phyloP scores from a whole-genome alignment of 64 coral and sea anemone genomes.

The Actinia tenebrosa region DNA sequence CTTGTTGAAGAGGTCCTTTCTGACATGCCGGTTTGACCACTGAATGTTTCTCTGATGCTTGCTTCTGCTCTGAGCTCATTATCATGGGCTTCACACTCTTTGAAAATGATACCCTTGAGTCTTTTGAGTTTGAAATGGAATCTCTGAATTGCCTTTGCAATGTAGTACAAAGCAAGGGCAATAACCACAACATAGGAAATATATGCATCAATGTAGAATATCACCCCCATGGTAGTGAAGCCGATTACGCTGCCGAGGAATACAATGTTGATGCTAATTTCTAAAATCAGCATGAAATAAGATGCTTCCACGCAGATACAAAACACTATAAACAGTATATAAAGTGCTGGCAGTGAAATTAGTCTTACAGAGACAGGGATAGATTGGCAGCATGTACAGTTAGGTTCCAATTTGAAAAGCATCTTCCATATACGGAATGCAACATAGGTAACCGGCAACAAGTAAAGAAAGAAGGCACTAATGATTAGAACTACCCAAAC shows the following conservation, averaged over 20 bases:
- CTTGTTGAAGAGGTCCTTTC: constrained; percentile 43
- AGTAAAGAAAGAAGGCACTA: constrained; percentile 68
- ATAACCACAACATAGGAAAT: constrained; percentile 67
- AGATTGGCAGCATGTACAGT: constrained; percentile 58
- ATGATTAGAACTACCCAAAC: constrained; percentile 63
- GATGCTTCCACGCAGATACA: constrained; percentile 84
- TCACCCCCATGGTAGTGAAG: constrained; percentile 68
- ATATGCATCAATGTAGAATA: constrained; percentile 81
- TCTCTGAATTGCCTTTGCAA: constrained; percentile 39
- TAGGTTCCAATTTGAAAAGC: constrained; percentile 70
- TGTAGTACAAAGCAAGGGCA: constrained; percentile 47
- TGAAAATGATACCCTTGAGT: constrained; percentile 77
- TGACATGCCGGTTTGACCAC: constrained; percentile 11
- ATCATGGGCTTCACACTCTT: constrained; percentile 88
- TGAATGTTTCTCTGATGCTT: constrained; percentile 62
- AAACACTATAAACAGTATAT: constrained; percentile 81
- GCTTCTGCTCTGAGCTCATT: constrained; percentile 41
- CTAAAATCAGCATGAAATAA: constrained; percentile 61
- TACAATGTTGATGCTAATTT: constrained; percentile 63
- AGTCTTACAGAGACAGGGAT: constrained; percentile 56
- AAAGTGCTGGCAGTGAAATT: constrained; percentile 65
- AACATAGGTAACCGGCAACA: constrained; percentile 90
- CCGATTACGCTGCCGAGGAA: constrained; percentile 78
- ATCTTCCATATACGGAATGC: constrained; percentile 91
- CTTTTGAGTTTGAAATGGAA: constrained; percentile 66